A percentile compares a stretch with the other conserved stretches of the same genome.
Conservation (phyloP, 2,888 invertebrate species). For the Portevinia maculata region DNA sequence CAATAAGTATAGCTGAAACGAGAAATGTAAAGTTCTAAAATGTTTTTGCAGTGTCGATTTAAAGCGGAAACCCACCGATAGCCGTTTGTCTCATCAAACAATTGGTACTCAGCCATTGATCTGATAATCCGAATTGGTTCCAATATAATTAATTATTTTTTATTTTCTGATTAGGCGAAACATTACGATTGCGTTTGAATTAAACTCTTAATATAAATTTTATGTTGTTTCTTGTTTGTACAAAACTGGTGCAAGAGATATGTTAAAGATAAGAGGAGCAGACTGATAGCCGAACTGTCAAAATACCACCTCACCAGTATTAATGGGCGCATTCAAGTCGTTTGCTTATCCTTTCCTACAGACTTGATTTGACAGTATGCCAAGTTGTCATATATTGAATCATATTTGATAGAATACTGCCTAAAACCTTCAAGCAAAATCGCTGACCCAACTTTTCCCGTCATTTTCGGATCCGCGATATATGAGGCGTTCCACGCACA, state of each 20-base stretch:
- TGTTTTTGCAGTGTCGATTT: neutral
- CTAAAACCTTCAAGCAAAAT: no score
- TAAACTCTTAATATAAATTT: neutral
- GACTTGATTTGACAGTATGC: no score
- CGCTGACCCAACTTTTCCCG: no score
- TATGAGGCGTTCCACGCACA: no score
- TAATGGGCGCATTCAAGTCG: no score
- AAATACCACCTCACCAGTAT: no score
- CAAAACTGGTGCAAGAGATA: neutral
- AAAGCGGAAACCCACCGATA: constrained; percentile 62
- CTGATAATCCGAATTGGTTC: constrained; percentile 11
- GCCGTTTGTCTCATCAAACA: constrained; percentile 76
- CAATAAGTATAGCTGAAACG: constrained; percentile 75
- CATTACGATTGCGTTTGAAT: constrained; percentile 4
- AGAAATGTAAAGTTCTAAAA: neutral
- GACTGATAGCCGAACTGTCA: neutral
- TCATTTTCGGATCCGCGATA: no score
- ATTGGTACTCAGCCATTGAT: constrained; percentile 67
- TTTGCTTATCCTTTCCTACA: no score
- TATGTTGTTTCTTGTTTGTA: neutral
- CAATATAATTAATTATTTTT: neutral
- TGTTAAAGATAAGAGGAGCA: neutral
- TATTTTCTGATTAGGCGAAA: constrained; percentile 15
- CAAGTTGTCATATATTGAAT: no score
- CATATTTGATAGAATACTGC: no score